phyloP scores from a whole-genome alignment of 2,797 vertebrate genomes.

The Coccyzus lansbergi region DNA sequence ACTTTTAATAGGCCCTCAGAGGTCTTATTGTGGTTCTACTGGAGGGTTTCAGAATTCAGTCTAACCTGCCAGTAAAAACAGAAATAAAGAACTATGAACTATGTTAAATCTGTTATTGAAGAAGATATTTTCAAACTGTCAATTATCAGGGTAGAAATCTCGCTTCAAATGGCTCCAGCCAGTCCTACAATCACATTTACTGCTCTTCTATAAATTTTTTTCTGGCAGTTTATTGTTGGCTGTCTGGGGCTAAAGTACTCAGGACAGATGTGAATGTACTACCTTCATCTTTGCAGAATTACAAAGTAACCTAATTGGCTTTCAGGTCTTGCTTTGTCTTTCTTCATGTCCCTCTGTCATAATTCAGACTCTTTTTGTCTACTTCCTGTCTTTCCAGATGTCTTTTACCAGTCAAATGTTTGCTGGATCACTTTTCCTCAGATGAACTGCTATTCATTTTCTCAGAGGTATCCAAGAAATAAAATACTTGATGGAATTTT shows the following conservation, averaged over 20 bases:
- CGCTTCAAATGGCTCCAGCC: constrained; percentile 16
- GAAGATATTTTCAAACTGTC: constrained; percentile 21
- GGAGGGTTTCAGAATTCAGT: constrained; percentile 3
- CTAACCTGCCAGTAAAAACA: constrained; percentile 1
- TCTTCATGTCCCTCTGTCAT: background rate
- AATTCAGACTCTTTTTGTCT: background rate
- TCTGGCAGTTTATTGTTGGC: constrained; percentile 29
- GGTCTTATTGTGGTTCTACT: background rate
- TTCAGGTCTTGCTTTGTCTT: background rate
- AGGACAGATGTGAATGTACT: background rate
- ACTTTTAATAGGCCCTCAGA: background rate
- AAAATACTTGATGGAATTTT: constrained; percentile 19
- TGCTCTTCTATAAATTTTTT: background rate
- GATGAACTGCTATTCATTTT: constrained; percentile 45
- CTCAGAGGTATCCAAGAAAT: constrained; percentile 35
- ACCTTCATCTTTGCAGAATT: background rate
- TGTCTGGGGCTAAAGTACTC: background rate
- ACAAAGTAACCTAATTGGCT: constrained; percentile 5
- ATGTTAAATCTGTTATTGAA: constrained; percentile 22
- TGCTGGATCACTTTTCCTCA: constrained; percentile 16
- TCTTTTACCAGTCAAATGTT: background rate
- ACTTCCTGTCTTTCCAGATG: constrained; percentile 30
- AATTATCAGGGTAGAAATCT: constrained; percentile 10
- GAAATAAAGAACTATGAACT: constrained; percentile 15
- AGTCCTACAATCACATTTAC: constrained; percentile 34